Evolutionary conservation across 2,888 invertebrate species (phyloP).

Genomic region (Tinea trinotella): DNA sequence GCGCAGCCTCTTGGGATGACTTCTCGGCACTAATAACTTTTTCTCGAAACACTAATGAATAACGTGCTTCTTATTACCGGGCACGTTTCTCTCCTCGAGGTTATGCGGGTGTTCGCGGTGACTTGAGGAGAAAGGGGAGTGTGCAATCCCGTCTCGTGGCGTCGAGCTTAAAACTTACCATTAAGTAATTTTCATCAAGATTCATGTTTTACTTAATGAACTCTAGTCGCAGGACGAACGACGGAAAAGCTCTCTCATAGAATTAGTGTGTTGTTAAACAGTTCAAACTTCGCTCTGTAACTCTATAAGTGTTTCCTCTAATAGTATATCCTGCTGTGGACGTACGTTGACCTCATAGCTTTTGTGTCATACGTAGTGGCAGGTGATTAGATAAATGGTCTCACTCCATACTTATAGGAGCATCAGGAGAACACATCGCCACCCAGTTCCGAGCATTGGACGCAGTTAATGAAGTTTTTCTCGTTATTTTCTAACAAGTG

Average conservation of each 20-base stretch:
- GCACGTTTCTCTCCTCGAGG: slow-evolving; percentile 58
- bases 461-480: slow-evolving; percentile 31
- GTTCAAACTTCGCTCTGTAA: background rate
- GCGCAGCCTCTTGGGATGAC: slow-evolving; percentile 46
- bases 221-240: slow-evolving; percentile 25
- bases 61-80: slow-evolving; percentile 59
- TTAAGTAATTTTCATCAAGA: slow-evolving; percentile 54
- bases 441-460: slow-evolving; percentile 9
- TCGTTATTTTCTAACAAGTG: slow-evolving; percentile 32
- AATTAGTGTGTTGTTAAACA: slow-evolving; percentile 1
- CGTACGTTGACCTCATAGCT: background rate
- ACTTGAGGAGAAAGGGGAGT: slow-evolving; percentile 14
- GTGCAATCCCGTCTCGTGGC: slow-evolving; percentile 30
- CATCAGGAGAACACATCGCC: slow-evolving; percentile 7
- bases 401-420: background rate
- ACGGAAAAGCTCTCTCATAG: slow-evolving; percentile 1
- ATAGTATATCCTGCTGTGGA: background rate
- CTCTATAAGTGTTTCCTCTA: background rate
- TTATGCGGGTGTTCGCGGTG: slow-evolving; percentile 23
- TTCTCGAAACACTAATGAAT: slow-evolving; percentile 69
- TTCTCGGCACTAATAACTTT: slow-evolving; percentile 57
- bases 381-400: slow-evolving; percentile 12
- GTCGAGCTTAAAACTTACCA: slow-evolving; percentile 48
- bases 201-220: slow-evolving; percentile 44
- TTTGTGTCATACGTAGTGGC: slow-evolving; percentile 11